A percentile compares a stretch with the other conserved stretches of the same genome.
phyloP scores from a whole-genome alignment of 2,113 vertebrate genomes.

The Bos indicus region DNA sequence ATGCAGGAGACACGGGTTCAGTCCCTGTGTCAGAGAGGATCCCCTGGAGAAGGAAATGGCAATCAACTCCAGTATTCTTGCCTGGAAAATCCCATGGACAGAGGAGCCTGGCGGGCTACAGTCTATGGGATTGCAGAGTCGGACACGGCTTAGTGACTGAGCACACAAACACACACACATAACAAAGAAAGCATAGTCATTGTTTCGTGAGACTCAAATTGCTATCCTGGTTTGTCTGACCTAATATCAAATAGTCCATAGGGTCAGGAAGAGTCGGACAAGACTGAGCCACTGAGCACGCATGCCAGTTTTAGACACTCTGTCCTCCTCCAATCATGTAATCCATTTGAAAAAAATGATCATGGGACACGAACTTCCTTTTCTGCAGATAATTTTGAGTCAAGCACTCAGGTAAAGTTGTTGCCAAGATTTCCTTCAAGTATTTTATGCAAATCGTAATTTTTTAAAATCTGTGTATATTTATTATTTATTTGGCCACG shows the following conservation, averaged over 20 bases:
- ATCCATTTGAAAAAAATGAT: not conserved
- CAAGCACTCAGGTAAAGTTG: not conserved
- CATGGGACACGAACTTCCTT: not conserved
- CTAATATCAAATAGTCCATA: not conserved
- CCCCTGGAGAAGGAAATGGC: not conserved
- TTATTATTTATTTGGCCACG: not conserved
- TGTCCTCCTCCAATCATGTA: not conserved
- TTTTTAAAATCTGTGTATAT: not conserved
- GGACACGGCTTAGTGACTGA: not conserved
- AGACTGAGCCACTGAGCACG: not conserved
- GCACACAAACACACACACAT: not conserved
- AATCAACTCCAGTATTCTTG: not conserved
- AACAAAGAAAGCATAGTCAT: not conserved
- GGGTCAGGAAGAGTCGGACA: not conserved
- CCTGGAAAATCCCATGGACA: not conserved
- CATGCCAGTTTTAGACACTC: not conserved
- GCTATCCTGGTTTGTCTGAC: not conserved
- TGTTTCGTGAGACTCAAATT: not conserved
- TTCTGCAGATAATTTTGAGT: not conserved
- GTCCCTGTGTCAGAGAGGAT: not conserved
- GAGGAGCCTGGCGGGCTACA: not conserved
- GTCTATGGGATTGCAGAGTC: not conserved
- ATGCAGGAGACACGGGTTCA: rapidly evolving
- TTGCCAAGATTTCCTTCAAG: not conserved
- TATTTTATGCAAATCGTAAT: not conserved